These are phyloP conservation scores for Eremophila alpestris DNA, from an alignment of 2,797 vertebrate genomes.

Conservation along the genomic window DNA sequence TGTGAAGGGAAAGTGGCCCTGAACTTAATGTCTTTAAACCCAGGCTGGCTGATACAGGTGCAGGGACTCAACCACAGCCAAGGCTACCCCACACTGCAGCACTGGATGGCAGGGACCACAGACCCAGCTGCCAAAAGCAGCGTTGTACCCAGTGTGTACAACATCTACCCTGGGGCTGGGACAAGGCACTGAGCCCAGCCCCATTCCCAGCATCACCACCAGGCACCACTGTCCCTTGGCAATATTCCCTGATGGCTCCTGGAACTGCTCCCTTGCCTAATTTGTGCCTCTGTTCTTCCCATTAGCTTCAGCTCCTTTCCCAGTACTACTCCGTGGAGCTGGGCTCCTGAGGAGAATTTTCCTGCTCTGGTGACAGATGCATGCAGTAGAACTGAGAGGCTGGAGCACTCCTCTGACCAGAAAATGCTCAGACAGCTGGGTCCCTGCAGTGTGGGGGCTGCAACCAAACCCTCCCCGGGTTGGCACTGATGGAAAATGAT, in stretches of 20 bases:
- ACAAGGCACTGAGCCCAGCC: background rate
- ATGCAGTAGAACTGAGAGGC: background rate
- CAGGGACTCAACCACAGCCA: background rate
- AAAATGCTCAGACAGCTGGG: background rate
- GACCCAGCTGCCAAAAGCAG: background rate
- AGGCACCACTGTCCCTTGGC: background rate
- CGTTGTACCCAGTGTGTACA: fast-evolving
- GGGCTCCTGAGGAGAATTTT: background rate
- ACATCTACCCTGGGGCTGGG: background rate
- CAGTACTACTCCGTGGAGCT: background rate
- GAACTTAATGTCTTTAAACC: background rate
- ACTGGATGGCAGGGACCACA: background rate
- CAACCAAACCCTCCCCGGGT: background rate
- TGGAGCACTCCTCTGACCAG: background rate
- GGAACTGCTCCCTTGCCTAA: background rate
- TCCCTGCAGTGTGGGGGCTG: background rate
- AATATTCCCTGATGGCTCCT: background rate
- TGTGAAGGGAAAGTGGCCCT: background rate
- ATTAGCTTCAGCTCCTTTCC: background rate
- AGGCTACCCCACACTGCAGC: background rate
- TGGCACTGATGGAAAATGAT: background rate
- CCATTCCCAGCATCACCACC: background rate
- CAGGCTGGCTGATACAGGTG: background rate
- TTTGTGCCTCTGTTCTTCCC: background rate
- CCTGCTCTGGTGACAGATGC: background rate